These are phyloP conservation scores for Cirrhinus molitorella DNA, from an alignment of 2,797 vertebrate genomes.

Conservation along the genomic window DNA sequence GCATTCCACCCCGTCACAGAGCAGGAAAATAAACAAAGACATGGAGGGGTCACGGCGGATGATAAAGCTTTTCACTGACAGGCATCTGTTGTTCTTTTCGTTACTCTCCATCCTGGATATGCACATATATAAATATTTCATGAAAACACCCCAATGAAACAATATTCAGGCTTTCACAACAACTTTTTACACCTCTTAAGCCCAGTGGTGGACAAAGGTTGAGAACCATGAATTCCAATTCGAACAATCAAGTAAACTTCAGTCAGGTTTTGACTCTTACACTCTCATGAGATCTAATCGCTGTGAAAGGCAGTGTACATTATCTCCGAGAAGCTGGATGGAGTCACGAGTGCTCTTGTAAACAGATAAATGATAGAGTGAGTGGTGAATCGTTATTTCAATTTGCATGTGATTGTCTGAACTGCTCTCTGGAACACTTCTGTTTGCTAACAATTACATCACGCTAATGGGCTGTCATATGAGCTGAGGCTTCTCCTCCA, in stretches of 20 bases:
- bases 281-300: constrained; percentile 40
- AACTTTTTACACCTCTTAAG: constrained; percentile 31
- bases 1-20: constrained; percentile 26
- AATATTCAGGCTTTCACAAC: constrained; percentile 25
- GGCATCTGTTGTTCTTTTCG: constrained; percentile 49
- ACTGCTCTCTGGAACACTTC: constrained; percentile 57
- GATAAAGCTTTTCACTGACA: constrained; percentile 52
- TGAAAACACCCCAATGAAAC: constrained; percentile 35
- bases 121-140: constrained; percentile 56
- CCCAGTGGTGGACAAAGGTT: constrained; percentile 35
- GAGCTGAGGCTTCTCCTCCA: constrained; percentile 37
- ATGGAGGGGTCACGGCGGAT: constrained; percentile 45
- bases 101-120: constrained; percentile 52
- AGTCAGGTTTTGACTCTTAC: constrained; percentile 31
- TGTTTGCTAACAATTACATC: constrained; percentile 67
- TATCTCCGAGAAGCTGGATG: constrained; percentile 21
- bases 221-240: constrained; percentile 43
- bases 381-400: constrained; percentile 57
- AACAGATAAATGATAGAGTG: constrained; percentile 57
- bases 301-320: constrained; percentile 44
- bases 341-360: constrained; percentile 28
- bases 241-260: constrained; percentile 42
- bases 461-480: constrained; percentile 59
- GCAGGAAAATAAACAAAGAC: constrained; percentile 59
- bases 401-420: constrained; percentile 65